Percentiles rank a stretch among this genome's conserved stretches.
Conservation (phyloP, 2,797 vertebrate genomes). For the Channallabes apus region DNA sequence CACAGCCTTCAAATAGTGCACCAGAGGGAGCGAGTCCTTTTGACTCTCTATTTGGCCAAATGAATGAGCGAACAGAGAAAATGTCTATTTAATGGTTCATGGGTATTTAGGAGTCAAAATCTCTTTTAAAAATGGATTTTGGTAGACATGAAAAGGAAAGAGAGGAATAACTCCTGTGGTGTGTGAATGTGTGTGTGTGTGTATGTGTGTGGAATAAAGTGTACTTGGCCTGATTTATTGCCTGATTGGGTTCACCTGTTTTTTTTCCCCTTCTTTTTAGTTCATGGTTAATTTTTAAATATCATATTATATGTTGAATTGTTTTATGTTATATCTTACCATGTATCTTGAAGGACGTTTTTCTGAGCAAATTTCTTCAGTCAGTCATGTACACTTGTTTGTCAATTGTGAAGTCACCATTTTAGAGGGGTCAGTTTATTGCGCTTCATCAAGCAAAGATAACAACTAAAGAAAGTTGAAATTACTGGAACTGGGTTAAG, state of each 20-base stretch:
- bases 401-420: too few relatives aligned
- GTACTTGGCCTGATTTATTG: background rate
- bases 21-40: slow-evolving; percentile 20
- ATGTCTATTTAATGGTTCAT: background rate
- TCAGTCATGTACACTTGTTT: background rate
- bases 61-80: background rate
- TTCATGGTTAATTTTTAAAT: background rate
- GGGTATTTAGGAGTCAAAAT: background rate
- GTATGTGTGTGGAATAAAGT: background rate
- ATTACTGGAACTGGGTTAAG: too few relatives aligned
- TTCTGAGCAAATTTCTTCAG: background rate
- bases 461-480: too few relatives aligned
- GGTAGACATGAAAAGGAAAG: background rate
- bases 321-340: too few relatives aligned
- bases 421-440: too few relatives aligned
- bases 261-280: background rate
- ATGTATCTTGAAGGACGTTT: background rate
- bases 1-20: slow-evolving; percentile 64
- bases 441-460: background rate
- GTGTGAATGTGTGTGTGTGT: background rate
- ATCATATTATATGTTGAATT: too few relatives aligned
- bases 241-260: background rate
- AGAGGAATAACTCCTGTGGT: background rate
- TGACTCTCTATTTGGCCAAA: slow-evolving; percentile 18
- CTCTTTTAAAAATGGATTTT: background rate